Evolutionary conservation across 2,797 vertebrate genomes (phyloP), one percentile per base, ranked within the genome.

Genomic region (Enteromius radiatus): DNA sequence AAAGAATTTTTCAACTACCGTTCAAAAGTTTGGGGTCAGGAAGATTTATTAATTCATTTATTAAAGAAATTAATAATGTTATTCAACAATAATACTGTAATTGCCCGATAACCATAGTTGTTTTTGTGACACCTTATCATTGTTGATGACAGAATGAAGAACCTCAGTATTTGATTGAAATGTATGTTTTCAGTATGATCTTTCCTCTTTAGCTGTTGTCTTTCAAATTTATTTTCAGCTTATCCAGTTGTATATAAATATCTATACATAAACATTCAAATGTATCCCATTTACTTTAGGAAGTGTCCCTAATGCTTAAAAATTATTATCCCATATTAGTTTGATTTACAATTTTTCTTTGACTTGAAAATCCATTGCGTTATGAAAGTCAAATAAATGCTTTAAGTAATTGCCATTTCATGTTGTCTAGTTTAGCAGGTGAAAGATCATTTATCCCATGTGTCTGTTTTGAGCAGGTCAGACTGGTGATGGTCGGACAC

Each of bases 401-500:
- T 23, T 38, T 56, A 41, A 41, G 38, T 21, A 14, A 26, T 38
- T 75, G 33, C 33, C 1, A 17, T 75, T 75, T 59, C 21, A 76
- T 41, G 36, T 10, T n/a, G 31, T 36, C 14, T 41, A 11, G 49
- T 52, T 70, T 28, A 69, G 5, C 15, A 2, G 15, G 15, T 69
- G n/a, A 73, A 52, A 31, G 15, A 47, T 74, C 2, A 36, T 36
- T 73, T 73, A 4, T n/a, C 19, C n/a, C 63, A 8, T 64, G n/a
- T 75, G 31, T 80, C 12, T 38, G 31, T 38, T 76, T 21, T 71
- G 3, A 84, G 54, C 86, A 99, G 98, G 93, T 92, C 98, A 99
- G 92, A 96, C 94, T 0, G 98, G 98, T 85, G 98, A 99, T 64
- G 98, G 98, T 28, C 96, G 96, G 89, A 99, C 98, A 23, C 96